Evolutionary conservation across 2,113 vertebrate genomes (phyloP).

Genomic region (Albula goreensis): DNA sequence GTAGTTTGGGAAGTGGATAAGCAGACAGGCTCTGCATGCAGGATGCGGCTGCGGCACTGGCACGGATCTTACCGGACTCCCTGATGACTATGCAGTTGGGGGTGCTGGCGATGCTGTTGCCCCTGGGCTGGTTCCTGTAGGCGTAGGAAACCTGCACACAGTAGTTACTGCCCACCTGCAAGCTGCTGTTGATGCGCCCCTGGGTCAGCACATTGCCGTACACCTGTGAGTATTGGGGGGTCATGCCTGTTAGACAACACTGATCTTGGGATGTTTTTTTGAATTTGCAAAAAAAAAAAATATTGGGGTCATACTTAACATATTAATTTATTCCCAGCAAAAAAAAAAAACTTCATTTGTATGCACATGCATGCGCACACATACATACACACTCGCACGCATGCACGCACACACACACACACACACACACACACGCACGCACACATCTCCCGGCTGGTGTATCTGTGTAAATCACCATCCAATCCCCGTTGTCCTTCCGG

Average conservation of each 20-base stretch:
- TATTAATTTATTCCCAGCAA: no score
- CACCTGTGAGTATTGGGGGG: neutral
- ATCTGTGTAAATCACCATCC: slow-evolving; percentile 1
- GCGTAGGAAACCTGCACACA: neutral
- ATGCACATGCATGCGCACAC: no score
- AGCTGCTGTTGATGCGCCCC: neutral
- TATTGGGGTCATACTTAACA: no score
- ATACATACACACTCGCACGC: neutral
- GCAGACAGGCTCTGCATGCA: no score
- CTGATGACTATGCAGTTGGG: neutral
- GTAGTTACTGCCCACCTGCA: neutral
- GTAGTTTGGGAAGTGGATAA: neutral
- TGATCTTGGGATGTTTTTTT: no score
- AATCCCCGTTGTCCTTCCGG: neutral
- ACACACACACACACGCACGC: neutral
- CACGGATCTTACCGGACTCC: neutral
- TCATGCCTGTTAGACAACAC: neutral
- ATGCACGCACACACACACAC: neutral
- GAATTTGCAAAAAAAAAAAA: neutral
- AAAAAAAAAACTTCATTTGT: no score
- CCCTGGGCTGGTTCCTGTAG: neutral
- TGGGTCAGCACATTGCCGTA: neutral
- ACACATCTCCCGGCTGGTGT: no score
- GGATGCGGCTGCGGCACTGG: no score
- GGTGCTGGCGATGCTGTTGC: neutral